Evolutionary conservation across 2,113 vertebrate genomes (phyloP).

Genomic region (Clupea harengus): DNA sequence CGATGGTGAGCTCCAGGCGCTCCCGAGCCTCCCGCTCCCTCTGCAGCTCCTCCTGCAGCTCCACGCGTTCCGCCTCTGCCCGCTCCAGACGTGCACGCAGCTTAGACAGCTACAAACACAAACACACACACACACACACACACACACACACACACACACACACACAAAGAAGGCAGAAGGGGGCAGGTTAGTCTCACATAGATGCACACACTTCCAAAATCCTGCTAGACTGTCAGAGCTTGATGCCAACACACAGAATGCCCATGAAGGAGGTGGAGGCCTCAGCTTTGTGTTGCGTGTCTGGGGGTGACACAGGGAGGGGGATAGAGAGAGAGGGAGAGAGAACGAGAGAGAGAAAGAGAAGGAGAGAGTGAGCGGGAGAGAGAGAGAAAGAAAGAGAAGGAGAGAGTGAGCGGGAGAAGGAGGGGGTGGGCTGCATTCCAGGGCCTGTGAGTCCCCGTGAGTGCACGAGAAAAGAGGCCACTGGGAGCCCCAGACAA

Average conservation of each 20-base stretch:
- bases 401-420: neutral
- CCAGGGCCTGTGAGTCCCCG: neutral
- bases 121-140: slow-evolving; percentile 16
- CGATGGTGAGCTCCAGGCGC: slow-evolving; percentile 87
- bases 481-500: neutral
- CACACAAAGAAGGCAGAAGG: neutral
- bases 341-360: slow-evolving; percentile 8
- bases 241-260: neutral
- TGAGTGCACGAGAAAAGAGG: neutral
- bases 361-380: slow-evolving; percentile 28
- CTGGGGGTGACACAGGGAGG: slow-evolving; percentile 60
- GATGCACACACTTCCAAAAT: neutral
- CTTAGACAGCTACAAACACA: slow-evolving; percentile 79
- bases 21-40: slow-evolving; percentile 90
- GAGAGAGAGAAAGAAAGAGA: slow-evolving; percentile 23
- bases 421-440: neutral
- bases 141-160: slow-evolving; percentile 18
- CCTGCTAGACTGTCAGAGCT: neutral
- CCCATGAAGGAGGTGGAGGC: neutral
- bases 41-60: slow-evolving; percentile 91
- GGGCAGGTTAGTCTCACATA: neutral
- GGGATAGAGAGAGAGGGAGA: slow-evolving; percentile 16
- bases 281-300: neutral
- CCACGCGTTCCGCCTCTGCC: slow-evolving; percentile 89
- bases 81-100: slow-evolving; percentile 85